These are phyloP conservation scores for Drosophila mauritiana DNA, from an alignment of 1,140 invertebrate species.

Conservation along the genomic window DNA sequence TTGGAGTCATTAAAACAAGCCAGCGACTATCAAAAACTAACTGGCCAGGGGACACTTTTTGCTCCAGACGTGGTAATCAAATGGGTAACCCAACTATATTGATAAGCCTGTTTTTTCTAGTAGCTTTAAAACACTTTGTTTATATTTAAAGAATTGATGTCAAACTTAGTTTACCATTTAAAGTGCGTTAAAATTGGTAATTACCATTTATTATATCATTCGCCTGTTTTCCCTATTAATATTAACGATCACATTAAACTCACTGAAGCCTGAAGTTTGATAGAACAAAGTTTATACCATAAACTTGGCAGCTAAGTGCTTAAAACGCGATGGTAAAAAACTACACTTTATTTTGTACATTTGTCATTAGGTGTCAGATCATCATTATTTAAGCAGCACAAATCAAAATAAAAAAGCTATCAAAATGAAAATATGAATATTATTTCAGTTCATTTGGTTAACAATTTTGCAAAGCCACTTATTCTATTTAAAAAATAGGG, in stretches of 20 bases:
- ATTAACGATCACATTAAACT: conserved; percentile 17
- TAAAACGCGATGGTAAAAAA: neutral
- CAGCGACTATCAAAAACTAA: conserved; percentile 74
- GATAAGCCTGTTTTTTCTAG: no score
- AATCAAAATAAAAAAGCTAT: neutral
- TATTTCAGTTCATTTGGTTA: neutral
- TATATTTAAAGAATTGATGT: neutral
- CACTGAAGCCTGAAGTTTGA: neutral
- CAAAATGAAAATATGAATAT: neutral
- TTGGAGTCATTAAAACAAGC: conserved; percentile 68
- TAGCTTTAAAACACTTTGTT: neutral
- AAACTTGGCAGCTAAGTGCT: neutral
- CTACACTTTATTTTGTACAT: neutral
- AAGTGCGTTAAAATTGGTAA: neutral
- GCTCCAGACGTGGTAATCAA: conserved; percentile 15
- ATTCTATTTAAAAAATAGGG: neutral
- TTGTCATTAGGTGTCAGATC: neutral
- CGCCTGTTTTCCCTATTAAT: conserved; percentile 5
- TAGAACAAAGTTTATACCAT: neutral
- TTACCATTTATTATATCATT: neutral
- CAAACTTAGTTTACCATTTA: neutral
- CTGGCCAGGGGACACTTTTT: conserved; percentile 56
- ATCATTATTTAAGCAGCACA: neutral
- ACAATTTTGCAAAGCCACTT: no score
- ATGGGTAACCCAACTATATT: conserved; percentile 7